Evolutionary conservation across 2,888 invertebrate genomes (phyloP), one percentile per base, ranked within the genome.

Genomic region (Ligdia adustata): DNA sequence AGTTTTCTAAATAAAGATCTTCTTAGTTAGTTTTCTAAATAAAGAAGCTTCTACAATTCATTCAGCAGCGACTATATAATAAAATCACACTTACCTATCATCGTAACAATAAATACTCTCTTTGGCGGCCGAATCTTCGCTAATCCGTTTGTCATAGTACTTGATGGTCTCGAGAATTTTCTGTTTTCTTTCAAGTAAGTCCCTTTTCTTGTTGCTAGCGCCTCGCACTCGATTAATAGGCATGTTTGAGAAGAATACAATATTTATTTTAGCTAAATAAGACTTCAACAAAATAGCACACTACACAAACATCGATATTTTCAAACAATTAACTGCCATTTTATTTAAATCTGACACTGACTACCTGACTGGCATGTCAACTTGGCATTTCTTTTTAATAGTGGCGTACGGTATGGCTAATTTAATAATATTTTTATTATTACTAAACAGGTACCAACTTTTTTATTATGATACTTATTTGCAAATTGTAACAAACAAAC

Each of bases 131-230:
- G 74, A 69, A 7, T 80, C 72, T 4, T 69, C 62, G 4, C 16
- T 9, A 3, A 85, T 78, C 58, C 70, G 67, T 13, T 59, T 64
- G n/a, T 85, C 77, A 22, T 69, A 79, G 54, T 75, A 75, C 7
- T 72, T 66, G 1, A 87, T 61, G 4, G 82, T 78, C 9, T 71
- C 52, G 11, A 82, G 47, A 22, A 88, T 44, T 27, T 71, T 69
- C 18, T 80, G 67, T 42, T 83, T 87, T 4, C 68, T 64, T 0
- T 63, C 69, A 26, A 76, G 18, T 18, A 82, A 58, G n/a, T 64
- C 64, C 18, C 62, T 72, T 53, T 73, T 79, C 47, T 71, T 75
- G 18, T 31, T 20, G 2, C 9, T 26, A 9, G 26, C 1, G 7
- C 6, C 28, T 9, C 9, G 22, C 7, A 7, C 7, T 4, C 2